Percentiles rank a stretch among this genome's conserved stretches.
These are phyloP conservation scores for Drosophila bifasciata DNA, from an alignment of 1,140 invertebrate species.

Conservation along the genomic window DNA sequence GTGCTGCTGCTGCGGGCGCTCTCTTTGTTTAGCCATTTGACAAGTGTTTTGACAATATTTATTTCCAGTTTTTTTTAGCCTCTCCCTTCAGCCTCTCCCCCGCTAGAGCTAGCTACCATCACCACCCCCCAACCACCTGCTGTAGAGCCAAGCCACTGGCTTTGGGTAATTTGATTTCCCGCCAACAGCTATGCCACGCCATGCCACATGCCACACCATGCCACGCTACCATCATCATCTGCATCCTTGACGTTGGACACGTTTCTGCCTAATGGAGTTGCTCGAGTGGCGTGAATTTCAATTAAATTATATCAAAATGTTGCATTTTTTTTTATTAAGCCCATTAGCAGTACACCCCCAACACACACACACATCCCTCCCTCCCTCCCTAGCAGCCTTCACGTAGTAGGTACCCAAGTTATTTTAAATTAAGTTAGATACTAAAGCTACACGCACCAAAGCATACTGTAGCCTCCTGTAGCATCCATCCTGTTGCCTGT, in stretches of 20 bases:
- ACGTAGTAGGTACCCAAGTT: constrained; percentile 36
- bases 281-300: constrained; percentile 82
- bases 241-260: constrained; percentile 69
- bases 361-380: neutral
- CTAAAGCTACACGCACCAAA: constrained; percentile 21
- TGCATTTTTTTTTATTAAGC: constrained; percentile 82
- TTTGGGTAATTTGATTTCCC: constrained; percentile 73
- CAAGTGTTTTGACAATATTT: constrained; percentile 83
- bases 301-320: constrained; percentile 83
- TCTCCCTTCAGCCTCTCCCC: neutral
- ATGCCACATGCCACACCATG: too few relatives aligned
- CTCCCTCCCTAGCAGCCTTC: neutral
- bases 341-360: constrained; percentile 62
- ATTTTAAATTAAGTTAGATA: constrained; percentile 72
- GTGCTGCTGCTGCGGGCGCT: constrained; percentile 12
- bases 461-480: too few relatives aligned
- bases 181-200: constrained; percentile 23
- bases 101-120: too few relatives aligned
- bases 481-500: too few relatives aligned
- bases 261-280: constrained; percentile 82
- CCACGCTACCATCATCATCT: constrained; percentile 59
- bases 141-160: constrained; percentile 22
- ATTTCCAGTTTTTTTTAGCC: constrained; percentile 47
- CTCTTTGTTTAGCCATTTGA: constrained; percentile 78
- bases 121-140: neutral